phyloP scores from a whole-genome alignment of 2,113 vertebrate species.

The Alosa alosa region DNA sequence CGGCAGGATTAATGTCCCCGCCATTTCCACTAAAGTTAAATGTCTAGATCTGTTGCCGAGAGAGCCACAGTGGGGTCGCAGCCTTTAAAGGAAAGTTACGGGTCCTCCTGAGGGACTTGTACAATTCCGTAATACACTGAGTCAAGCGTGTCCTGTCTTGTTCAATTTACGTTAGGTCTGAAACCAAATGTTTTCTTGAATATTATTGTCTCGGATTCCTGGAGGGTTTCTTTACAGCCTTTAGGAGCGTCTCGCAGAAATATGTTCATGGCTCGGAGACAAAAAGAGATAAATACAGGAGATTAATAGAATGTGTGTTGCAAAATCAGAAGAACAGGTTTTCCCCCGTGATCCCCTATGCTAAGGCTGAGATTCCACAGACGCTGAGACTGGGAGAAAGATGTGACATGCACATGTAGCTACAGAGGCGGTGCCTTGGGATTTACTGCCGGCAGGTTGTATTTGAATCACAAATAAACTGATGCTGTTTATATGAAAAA shows the following conservation, averaged over 20 bases:
- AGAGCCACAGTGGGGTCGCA: background rate
- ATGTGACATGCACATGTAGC: background rate
- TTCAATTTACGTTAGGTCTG: background rate
- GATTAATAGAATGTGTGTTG: background rate
- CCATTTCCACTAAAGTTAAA: conserved; percentile 5
- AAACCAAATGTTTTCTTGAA: background rate
- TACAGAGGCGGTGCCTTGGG: background rate
- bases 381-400: background rate
- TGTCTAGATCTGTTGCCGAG: background rate
- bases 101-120: background rate
- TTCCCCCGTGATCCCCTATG: background rate
- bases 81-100: background rate
- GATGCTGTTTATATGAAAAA: background rate
- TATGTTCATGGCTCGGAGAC: background rate
- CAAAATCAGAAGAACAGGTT: background rate
- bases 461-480: background rate
- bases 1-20: conserved; percentile 12
- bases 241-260: background rate
- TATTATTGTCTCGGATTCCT: background rate
- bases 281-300: background rate
- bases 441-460: background rate
- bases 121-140: background rate
- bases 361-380: too few relatives aligned
- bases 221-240: background rate
- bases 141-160: background rate